Evolutionary conservation across 2,113 vertebrate species (phyloP).

Genomic region (Bungarus multicinctus): DNA sequence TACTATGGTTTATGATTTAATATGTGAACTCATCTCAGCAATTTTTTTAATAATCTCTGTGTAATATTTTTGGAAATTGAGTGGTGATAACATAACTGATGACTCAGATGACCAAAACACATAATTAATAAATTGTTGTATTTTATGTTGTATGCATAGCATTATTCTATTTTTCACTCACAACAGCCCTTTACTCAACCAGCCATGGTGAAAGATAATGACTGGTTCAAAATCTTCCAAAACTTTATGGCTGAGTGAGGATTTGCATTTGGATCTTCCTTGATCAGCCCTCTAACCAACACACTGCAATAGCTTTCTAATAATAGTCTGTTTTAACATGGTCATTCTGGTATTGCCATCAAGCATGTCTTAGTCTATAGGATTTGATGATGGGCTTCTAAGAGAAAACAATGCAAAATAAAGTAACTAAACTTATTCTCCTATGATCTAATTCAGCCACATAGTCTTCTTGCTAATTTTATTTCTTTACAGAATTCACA

Average conservation of each 20-base stretch:
- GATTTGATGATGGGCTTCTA: neutral
- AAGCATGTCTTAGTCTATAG: neutral
- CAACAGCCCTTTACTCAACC: neutral
- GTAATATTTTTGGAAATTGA: neutral
- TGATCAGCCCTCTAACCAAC: neutral
- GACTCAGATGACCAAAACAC: neutral
- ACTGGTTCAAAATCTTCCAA: neutral
- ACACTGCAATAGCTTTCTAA: neutral
- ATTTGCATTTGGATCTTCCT: neutral
- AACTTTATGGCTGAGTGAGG: neutral
- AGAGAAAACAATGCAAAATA: neutral
- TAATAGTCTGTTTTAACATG: neutral
- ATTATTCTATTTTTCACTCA: neutral
- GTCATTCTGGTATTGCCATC: neutral
- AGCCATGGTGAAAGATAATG: neutral
- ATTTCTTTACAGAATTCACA: neutral
- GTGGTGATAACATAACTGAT: neutral
- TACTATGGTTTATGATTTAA: neutral
- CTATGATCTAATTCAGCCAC: slow-evolving; percentile 9
- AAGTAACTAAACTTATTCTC: neutral
- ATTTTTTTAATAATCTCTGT: neutral
- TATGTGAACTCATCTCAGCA: neutral
- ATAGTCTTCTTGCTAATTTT: neutral
- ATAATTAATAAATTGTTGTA: neutral
- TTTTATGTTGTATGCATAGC: neutral